Base-by-base conservation (phyloP, 92 coral and sea anemone species). In the Phenganax subtilis region DNA sequence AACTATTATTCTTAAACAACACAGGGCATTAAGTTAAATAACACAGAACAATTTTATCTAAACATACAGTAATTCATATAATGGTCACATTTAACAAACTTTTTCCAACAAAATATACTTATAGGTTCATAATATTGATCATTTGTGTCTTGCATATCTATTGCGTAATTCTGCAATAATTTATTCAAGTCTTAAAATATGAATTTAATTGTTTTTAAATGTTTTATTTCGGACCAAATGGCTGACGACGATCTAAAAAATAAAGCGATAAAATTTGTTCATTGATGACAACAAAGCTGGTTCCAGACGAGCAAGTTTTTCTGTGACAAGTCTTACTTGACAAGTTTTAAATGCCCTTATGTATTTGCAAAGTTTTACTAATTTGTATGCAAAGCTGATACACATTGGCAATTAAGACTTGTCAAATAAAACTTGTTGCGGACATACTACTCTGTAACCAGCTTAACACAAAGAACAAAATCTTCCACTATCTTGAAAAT, bases 11-110 rank as follows among this genome's bases (percentile, higher is more conserved):
- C 25, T 12, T 61, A 5, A 61, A 61, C 67, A 61, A 61, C 6
- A 61, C 67, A 61, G 67, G 25, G 25, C 25, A 28, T 61, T 61
- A 12, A 51, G 72, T 66, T 66, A 66, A 66, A 66, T 66, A 66
- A 66, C 31, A 66, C 72, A 66, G 12, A 66, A 66, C 72, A 66
- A 27, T 66, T 61, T 59, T 61, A 61, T 66, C 72, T 66, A 30
- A 66, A 66, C 72, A 66, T 14, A 61, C 67, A 15, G 8, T 61
- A 61, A 8, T 61, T 37, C 47, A 37, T 37, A 37, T 37, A 37
- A 37, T 15, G 25, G 67, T 61, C 67, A 61, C 67, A 61, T 61
- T 61, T 61, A 61, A 3, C 25, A 61, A 61, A 17, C 27, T 61
- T 61, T 15, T 61, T 7, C 67, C 25, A 17, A 15, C 67, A 61